Percentiles rank a stretch among this genome's conserved stretches.
Evolutionary conservation across 2,113 vertebrate species (phyloP).

Genomic region (Malurus alboscapulatus): DNA sequence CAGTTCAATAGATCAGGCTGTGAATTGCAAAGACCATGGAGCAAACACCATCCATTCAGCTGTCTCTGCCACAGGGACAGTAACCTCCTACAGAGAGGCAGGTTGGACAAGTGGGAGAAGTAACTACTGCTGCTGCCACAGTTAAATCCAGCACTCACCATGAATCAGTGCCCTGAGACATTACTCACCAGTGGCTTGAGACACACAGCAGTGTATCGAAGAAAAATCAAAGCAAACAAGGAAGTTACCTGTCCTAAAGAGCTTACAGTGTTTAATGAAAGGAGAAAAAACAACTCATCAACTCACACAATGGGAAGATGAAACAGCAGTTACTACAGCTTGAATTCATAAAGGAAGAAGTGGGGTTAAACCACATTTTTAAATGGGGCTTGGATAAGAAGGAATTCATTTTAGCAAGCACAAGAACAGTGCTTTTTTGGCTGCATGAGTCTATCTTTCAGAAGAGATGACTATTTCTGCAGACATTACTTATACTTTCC

Average conservation of each 20-base stretch:
- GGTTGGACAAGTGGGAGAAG: not conserved
- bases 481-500: not conserved
- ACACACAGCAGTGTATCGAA: not conserved
- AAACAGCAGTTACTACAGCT: not conserved
- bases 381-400: not conserved
- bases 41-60: not conserved
- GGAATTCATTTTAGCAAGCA: not conserved
- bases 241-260: conserved; percentile 20
- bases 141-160: not conserved
- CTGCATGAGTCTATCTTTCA: not conserved
- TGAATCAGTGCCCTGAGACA: conserved; percentile 1
- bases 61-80: not conserved
- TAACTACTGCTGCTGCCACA: not conserved
- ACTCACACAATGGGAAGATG: not conserved
- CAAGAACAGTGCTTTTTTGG: not conserved
- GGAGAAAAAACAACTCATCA: not conserved
- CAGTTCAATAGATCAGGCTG: conserved; percentile 11
- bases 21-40: not conserved
- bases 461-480: not conserved
- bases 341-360: not conserved
- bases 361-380: not conserved
- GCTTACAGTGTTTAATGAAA: not conserved
- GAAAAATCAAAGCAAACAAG: conserved; percentile 54
- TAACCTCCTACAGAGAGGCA: conserved; percentile 2
- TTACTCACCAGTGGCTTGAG: conserved; percentile 16